Conservation (phyloP, 1,140 invertebrate genomes). For the Bombus superbus region DNA sequence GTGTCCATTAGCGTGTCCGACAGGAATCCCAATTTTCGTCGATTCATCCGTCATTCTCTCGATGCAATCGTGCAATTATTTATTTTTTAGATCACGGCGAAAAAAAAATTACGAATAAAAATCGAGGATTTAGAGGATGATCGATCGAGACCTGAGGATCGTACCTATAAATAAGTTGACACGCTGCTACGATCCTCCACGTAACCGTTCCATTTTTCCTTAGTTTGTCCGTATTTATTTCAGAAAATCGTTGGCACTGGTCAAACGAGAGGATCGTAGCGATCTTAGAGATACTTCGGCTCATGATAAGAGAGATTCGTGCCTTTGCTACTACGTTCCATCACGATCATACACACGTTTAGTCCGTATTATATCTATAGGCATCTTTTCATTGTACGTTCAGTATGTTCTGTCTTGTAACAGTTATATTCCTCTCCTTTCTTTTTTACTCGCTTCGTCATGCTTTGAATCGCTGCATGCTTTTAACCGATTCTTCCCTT, state of each 20-base stretch:
- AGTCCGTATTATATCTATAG: slow-evolving; percentile 21
- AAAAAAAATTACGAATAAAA: background rate
- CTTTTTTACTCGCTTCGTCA: background rate
- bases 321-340: slow-evolving; percentile 38
- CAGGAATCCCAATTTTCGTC: background rate
- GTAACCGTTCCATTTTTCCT: background rate
- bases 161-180: no score
- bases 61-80: background rate
- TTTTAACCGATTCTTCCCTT: slow-evolving; percentile 8
- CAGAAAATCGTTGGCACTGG: background rate
- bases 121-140: background rate
- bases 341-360: background rate
- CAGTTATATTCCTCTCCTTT: background rate
- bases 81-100: background rate
- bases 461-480: background rate
- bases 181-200: background rate
- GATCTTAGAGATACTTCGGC: slow-evolving; percentile 4
- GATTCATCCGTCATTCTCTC: background rate
- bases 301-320: slow-evolving; percentile 43
- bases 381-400: slow-evolving; percentile 6
- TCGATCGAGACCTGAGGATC: background rate
- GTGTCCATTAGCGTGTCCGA: background rate
- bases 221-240: background rate
- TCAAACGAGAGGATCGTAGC: background rate
- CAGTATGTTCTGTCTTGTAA: background rate